Percentiles rank a stretch among this genome's conserved stretches.
phyloP scores from a whole-genome alignment of 2,797 vertebrate genomes.

The Lepus townsendii region DNA sequence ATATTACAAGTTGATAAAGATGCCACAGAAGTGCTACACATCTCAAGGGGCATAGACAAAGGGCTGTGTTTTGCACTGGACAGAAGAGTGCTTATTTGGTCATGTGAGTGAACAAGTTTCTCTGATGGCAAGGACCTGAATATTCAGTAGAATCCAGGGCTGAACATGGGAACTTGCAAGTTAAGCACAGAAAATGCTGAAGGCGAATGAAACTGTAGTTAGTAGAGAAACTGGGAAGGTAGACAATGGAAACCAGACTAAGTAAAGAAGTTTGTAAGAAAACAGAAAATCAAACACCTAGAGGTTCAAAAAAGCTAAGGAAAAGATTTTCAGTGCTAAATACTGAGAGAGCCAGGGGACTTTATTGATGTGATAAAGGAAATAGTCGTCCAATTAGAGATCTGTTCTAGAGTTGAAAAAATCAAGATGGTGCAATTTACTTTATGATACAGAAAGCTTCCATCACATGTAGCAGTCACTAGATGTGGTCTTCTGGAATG shows the following conservation, averaged over 20 bases:
- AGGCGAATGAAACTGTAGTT: neutral
- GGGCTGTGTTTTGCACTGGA: neutral
- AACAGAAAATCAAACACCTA: neutral
- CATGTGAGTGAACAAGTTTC: neutral
- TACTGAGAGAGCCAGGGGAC: neutral
- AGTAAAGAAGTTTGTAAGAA: neutral
- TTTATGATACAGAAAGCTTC: neutral
- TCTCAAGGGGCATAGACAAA: neutral
- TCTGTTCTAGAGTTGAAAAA: neutral
- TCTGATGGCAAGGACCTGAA: neutral
- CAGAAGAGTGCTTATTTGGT: neutral
- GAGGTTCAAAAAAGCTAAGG: neutral
- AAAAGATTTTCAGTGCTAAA: neutral
- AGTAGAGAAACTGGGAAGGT: neutral
- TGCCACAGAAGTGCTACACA: neutral
- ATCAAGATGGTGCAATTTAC: neutral
- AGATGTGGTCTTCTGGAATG: neutral
- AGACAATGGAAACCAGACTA: neutral
- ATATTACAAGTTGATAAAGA: slow-evolving; percentile 11
- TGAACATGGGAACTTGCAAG: neutral
- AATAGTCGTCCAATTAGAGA: neutral
- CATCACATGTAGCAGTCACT: neutral
- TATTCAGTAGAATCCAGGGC: neutral
- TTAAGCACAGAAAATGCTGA: neutral
- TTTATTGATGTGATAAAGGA: neutral